phyloP scores from a whole-genome alignment of 2,888 invertebrate genomes.

The Eupeodes latifasciatus region DNA sequence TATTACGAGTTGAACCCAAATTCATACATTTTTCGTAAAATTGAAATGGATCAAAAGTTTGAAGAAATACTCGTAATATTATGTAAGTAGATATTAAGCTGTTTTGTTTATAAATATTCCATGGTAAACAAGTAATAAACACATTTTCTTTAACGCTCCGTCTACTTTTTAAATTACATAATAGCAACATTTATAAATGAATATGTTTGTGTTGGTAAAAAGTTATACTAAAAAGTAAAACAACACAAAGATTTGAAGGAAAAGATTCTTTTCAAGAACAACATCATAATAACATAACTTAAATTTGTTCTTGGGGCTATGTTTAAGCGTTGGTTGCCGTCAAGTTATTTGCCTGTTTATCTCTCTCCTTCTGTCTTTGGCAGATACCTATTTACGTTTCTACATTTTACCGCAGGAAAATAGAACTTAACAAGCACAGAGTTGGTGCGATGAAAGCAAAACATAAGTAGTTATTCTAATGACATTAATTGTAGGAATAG shows the following conservation, averaged over 20 bases:
- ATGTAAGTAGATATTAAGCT: too few relatives aligned
- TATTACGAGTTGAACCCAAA: too few relatives aligned
- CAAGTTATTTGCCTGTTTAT: not conserved
- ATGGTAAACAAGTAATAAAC: too few relatives aligned
- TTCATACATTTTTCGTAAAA: too few relatives aligned
- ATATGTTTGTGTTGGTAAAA: not conserved
- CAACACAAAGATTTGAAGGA: not conserved
- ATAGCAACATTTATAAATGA: too few relatives aligned
- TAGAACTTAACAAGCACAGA: not conserved
- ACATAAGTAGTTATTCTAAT: constrained; percentile 23
- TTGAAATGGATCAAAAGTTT: too few relatives aligned
- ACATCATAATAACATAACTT: not conserved
- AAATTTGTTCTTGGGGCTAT: not conserved
- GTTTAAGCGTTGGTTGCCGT: not conserved
- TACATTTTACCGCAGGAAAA: not conserved
- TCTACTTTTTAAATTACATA: too few relatives aligned
- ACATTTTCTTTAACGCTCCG: too few relatives aligned
- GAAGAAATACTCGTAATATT: too few relatives aligned
- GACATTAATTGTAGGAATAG: not conserved
- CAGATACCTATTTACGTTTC: not conserved
- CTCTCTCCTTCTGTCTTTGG: not conserved
- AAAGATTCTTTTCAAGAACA: not conserved
- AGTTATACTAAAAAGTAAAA: not conserved
- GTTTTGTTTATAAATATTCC: too few relatives aligned
- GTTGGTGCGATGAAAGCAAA: constrained; percentile 14